These are phyloP conservation scores for Gymnopithys bicolor DNA, from an alignment of 2,797 vertebrate genomes.

Conservation along the genomic window DNA sequence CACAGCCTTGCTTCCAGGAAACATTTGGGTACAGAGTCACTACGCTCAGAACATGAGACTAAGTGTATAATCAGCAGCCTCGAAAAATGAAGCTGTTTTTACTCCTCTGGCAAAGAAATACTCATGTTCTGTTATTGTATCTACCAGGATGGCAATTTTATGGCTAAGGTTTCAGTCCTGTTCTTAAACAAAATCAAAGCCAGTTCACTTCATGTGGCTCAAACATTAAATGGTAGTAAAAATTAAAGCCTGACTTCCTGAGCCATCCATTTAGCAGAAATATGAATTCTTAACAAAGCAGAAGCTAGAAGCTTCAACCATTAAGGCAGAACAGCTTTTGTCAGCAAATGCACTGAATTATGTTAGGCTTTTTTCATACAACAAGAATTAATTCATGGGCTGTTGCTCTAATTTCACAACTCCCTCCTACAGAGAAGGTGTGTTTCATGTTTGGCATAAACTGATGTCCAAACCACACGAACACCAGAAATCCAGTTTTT, in stretches of 20 bases:
- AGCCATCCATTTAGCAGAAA: neutral
- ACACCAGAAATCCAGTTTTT: neutral
- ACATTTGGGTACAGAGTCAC: neutral
- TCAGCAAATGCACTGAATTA: neutral
- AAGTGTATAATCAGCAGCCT: neutral
- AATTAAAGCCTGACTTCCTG: neutral
- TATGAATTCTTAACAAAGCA: neutral
- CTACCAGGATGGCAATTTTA: neutral
- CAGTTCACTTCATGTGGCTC: neutral
- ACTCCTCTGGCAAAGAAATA: neutral
- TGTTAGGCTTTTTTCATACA: fast-evolving
- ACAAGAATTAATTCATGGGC: neutral
- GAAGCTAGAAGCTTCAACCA: neutral
- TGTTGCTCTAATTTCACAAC: neutral
- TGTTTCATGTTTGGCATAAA: neutral
- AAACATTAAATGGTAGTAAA: neutral
- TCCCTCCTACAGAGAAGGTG: neutral
- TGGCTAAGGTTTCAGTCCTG: neutral
- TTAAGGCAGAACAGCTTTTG: neutral
- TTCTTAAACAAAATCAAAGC: neutral
- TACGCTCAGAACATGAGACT: neutral
- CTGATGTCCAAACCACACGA: neutral
- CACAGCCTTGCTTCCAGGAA: neutral
- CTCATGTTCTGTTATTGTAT: neutral
- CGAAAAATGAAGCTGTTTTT: neutral